phyloP scores from a whole-genome alignment of 2,888 invertebrate species.

The Cistogaster globosa region DNA sequence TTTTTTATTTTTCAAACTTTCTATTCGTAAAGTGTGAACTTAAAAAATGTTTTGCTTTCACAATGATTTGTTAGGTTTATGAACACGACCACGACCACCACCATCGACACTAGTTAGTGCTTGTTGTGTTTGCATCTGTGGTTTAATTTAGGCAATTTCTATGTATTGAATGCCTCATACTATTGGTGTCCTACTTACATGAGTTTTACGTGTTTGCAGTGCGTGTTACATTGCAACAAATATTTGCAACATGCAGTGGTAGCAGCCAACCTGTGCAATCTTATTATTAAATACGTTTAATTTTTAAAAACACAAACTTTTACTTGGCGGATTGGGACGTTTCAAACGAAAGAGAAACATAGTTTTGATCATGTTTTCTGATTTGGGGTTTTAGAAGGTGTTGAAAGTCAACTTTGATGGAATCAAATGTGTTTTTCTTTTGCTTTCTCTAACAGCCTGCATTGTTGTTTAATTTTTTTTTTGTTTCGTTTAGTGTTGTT shows the following conservation, averaged over 20 bases:
- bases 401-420: slow-evolving; percentile 59
- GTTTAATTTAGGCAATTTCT: slow-evolving; percentile 63
- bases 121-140: slow-evolving; percentile 52
- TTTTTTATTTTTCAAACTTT: slow-evolving; percentile 23
- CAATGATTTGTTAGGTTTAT: slow-evolving; percentile 37
- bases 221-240: slow-evolving; percentile 67
- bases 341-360: neutral
- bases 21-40: slow-evolving; percentile 63
- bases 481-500: slow-evolving; percentile 23
- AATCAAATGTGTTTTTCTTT: slow-evolving; percentile 34
- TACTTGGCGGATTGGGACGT: too few relatives aligned
- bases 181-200: slow-evolving; percentile 60
- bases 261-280: slow-evolving; percentile 47
- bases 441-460: slow-evolving; percentile 23
- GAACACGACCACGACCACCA: slow-evolving; percentile 2
- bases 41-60: slow-evolving; percentile 47
- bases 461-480: slow-evolving; percentile 7
- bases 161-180: slow-evolving; percentile 16
- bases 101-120: neutral
- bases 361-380: slow-evolving; percentile 52
- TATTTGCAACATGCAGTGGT: slow-evolving; percentile 61
- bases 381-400: slow-evolving; percentile 56
- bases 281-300: slow-evolving; percentile 53
- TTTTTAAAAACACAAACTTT: too few relatives aligned
- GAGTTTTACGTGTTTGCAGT: slow-evolving; percentile 69